Evolutionary conservation across 2,888 invertebrate genomes (phyloP).

Genomic region (Heterodera filipjevi): DNA sequence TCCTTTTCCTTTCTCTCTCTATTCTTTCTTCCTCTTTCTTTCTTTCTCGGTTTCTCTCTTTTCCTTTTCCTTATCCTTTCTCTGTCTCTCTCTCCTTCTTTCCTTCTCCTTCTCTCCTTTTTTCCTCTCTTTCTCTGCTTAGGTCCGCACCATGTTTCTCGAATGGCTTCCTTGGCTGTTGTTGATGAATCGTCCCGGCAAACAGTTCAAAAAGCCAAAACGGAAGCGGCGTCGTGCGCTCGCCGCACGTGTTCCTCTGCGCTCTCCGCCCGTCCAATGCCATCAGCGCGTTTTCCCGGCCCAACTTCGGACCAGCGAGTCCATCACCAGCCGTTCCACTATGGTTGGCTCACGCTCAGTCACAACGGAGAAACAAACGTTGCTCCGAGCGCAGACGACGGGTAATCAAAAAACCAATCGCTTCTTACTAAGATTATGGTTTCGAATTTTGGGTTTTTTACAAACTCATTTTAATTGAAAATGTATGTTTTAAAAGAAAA

Average conservation of each 20-base stretch:
- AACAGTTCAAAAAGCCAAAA: slow-evolving; percentile 74
- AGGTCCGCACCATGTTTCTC: slow-evolving; percentile 92
- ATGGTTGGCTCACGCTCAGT: background rate
- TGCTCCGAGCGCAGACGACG: slow-evolving; percentile 3
- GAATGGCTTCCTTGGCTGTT: slow-evolving; percentile 96
- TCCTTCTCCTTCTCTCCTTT: too few relatives aligned
- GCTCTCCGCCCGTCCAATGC: slow-evolving; percentile 1
- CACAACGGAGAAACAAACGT: slow-evolving; percentile 11
- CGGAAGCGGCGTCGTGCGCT: slow-evolving; percentile 13
- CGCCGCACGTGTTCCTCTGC: background rate
- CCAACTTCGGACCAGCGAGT: slow-evolving; percentile 20
- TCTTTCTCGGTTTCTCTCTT: too few relatives aligned
- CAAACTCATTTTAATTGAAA: too few relatives aligned
- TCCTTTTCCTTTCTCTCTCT: too few relatives aligned
- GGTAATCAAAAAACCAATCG: too few relatives aligned
- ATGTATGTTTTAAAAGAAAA: background rate
- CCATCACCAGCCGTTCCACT: slow-evolving; percentile 16
- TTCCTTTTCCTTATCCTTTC: too few relatives aligned
- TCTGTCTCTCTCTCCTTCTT: too few relatives aligned
- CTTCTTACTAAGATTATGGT: too few relatives aligned
- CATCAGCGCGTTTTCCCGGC: slow-evolving; percentile 27
- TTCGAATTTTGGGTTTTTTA: too few relatives aligned
- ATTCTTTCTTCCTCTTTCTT: too few relatives aligned
- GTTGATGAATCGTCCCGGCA: slow-evolving; percentile 87
- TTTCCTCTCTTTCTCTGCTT: slow-evolving; percentile 40